Base-by-base conservation (phyloP, 1,140 invertebrate species). In the Maconellicoccus hirsutus region DNA sequence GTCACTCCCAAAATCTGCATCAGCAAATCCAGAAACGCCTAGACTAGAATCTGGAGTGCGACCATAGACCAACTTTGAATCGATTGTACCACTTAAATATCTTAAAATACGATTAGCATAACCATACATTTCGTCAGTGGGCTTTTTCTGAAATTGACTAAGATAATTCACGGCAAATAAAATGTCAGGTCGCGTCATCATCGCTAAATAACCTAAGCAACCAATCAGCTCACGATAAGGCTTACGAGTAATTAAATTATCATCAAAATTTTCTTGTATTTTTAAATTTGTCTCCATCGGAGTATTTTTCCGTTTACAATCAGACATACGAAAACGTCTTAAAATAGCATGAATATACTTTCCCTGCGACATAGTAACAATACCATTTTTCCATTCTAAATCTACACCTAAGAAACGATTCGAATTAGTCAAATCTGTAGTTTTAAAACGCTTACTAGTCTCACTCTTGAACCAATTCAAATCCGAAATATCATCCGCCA, bases 281-380 rank as follows among this genome's bases (percentile, higher is more conserved):
- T 76, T 75, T 69, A 71, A 42, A 71, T 73, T 73, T 59, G 72
- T 23, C 61, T 80, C 79, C 78, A 81, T 79, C 26, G 80, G 78
- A 72, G 78, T 81, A 8, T 70, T 23, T 21, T 74, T 74, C 29
- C 75, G 33, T 26, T 80, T 80, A 72, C 75, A 79, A 71, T 78
- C 76, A 77, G 77, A 59, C 8, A 79, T 23, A 75, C 76, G 70
- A 76, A 79, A 79, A 73, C 77, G 77, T 73, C 59, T 72, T 71
- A 78, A 76, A 73, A 80, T 77, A 71, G 76, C 77, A 74, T 79
- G 77, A 74, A 80, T 80, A 75, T 80, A 80, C 69, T 75, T 77
- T 74, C 72, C 74, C 77, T 81, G 78, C 10, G 61, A 76, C 73
- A 81, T 33, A 26, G 74, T 77, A 16, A 74, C 59, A 21, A n/a